Evolutionary conservation across 1,140 invertebrate genomes (phyloP), one percentile per base, ranked within the genome.

Genomic region (Globodera rostochiensis): DNA sequence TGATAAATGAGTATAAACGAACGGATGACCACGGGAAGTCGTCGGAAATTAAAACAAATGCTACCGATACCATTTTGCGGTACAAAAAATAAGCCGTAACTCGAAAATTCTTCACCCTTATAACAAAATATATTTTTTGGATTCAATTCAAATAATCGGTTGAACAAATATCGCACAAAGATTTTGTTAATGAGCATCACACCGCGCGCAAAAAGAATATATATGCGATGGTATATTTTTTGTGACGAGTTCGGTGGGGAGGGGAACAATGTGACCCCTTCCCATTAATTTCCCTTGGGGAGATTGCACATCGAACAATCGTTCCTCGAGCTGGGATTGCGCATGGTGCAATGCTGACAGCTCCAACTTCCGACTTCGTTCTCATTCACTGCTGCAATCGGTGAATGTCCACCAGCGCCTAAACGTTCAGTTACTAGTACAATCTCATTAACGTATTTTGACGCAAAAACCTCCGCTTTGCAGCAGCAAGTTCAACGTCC

Each of bases 271-370:
- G 15, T 64, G 57, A 15, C 19, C 57, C 50, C 4, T 71, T 71
- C 69, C 69, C 36, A 19, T 71, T 71, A 47, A 19, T 36, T 25
- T 2, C 11, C 36, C 11, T 46, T 36, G 49, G 87, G 87, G 5
- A 88, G 81, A 15, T 86, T 86, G 70, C 87, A 88, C 79, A 88
- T 80, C 1, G 78, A 79, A 77, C 87, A 88, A 64, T 88, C 87
- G 9, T 49, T 46, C 53, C 83, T 69, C 7, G 25, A 19, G n/a
- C 81, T 84, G 5, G 78, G 80, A 66, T 88, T 88, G 74, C 84
- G 76, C 77, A 88, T 89, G 6, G 87, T 88, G 71, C 87, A 88
- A 67, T 90, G 87, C 11, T 66, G 47, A 74, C 87, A 88, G 9
- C 84, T 66, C 87, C 87, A 88, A 19, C 25, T 74, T 5, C 66